Conservation (phyloP, 1,140 invertebrate species). For the Zaprionus tsacasi region DNA sequence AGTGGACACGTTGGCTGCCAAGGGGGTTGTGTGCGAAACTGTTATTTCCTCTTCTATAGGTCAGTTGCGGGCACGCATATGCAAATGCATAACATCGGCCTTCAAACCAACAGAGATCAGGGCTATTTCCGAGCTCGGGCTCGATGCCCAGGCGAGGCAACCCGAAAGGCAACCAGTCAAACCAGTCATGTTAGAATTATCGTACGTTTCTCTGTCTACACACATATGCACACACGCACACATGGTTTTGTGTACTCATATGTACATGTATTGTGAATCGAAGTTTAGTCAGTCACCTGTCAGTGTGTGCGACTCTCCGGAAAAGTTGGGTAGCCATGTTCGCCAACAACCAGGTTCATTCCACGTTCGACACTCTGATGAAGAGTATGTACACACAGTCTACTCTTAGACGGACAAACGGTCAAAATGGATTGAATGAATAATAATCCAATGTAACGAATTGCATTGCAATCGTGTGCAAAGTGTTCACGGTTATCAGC, state of each 20-base stretch:
- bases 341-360: not conserved
- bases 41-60: slow-evolving; percentile 25
- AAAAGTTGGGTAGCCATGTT: too few species aligned
- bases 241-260: not conserved
- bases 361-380: not conserved
- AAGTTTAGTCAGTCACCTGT: too few species aligned
- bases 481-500: too few species aligned
- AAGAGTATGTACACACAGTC: not conserved
- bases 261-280: too few species aligned
- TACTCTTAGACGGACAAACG: not conserved
- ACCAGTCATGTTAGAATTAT: slow-evolving; percentile 23
- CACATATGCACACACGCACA: not conserved
- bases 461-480: too few species aligned
- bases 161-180: slow-evolving; percentile 38
- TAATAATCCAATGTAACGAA: too few species aligned
- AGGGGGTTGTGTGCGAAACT: slow-evolving; percentile 44
- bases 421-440: too few species aligned
- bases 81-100: slow-evolving; percentile 28
- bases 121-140: not conserved
- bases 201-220: not conserved
- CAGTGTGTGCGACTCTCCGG: not conserved
- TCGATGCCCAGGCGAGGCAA: not conserved
- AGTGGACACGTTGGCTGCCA: slow-evolving; percentile 21
- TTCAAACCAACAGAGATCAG: not conserved
- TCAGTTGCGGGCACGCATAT: slow-evolving; percentile 43